Evolutionary conservation across 1,140 invertebrate species (phyloP).

Genomic region (Melipona quadrifasciata): DNA sequence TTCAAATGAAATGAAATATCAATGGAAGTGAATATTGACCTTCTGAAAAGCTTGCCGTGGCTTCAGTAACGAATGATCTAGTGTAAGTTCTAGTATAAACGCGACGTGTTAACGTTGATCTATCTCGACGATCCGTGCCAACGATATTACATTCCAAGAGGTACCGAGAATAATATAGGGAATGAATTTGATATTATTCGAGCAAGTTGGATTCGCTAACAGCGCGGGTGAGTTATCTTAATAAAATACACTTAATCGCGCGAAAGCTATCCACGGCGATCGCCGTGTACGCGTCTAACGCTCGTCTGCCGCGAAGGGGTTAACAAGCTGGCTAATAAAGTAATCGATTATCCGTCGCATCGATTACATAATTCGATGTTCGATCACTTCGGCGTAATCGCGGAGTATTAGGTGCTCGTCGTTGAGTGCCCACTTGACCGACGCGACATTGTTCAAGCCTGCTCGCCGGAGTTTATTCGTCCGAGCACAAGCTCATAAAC

Average conservation of each 20-base stretch:
- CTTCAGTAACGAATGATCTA: no score
- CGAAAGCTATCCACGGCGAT: background rate
- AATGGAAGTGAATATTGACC: no score
- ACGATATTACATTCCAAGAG: background rate
- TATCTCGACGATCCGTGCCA: background rate
- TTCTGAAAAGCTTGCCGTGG: no score
- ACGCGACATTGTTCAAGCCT: background rate
- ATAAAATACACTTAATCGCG: no score
- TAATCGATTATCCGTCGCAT: background rate
- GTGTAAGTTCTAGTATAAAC: background rate
- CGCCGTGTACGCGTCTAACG: background rate
- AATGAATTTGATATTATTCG: background rate
- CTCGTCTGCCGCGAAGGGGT: background rate
- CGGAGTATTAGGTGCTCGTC: background rate
- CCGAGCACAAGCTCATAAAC: background rate
- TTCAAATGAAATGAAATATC: no score
- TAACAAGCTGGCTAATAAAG: slow-evolving; percentile 18
- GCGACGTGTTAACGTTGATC: background rate
- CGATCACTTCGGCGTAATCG: background rate
- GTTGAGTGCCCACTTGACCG: background rate
- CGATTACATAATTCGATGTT: slow-evolving; percentile 22
- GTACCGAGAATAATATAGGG: no score
- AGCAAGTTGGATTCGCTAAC: background rate
- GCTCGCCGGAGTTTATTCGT: background rate
- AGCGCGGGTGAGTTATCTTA: background rate